phyloP scores from a whole-genome alignment of 37 sponge, comb jelly and placozoan genomes.

The Beroe ovata region DNA sequence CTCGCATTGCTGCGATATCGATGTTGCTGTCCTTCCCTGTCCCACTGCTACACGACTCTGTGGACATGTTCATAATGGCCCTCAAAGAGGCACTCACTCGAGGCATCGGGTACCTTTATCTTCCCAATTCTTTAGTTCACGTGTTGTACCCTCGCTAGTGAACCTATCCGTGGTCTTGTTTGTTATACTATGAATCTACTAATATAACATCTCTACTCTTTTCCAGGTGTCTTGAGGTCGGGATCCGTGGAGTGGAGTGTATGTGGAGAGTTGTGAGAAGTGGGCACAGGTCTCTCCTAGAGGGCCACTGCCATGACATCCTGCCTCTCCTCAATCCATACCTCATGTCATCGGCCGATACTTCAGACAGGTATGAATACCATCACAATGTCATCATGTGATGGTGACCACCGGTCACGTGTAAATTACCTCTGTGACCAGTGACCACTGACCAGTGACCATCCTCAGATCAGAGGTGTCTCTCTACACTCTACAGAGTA shows the following conservation, averaged over 20 bases:
- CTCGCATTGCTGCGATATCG: not conserved
- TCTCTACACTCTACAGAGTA: not conserved
- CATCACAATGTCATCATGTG: no score
- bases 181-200: no score
- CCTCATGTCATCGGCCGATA: not conserved
- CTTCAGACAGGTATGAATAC: constrained; percentile 23
- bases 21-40: constrained; percentile 47
- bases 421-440: no score
- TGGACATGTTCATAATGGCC: constrained; percentile 2
- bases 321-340: constrained; percentile 30
- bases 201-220: no score
- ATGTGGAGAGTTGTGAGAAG: not conserved
- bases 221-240: constrained; percentile 5
- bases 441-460: no score
- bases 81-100: constrained; percentile 41
- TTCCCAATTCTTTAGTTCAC: no score
- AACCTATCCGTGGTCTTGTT: no score
- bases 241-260: not conserved
- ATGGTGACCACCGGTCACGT: no score
- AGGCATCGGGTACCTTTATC: constrained; percentile 22
- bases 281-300: not conserved
- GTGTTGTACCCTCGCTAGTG: no score
- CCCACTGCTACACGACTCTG: not conserved
- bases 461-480: not conserved
- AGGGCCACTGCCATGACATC: not conserved